Base-by-base conservation (phyloP, 2,888 invertebrate genomes). In the Epiblema foenella region DNA sequence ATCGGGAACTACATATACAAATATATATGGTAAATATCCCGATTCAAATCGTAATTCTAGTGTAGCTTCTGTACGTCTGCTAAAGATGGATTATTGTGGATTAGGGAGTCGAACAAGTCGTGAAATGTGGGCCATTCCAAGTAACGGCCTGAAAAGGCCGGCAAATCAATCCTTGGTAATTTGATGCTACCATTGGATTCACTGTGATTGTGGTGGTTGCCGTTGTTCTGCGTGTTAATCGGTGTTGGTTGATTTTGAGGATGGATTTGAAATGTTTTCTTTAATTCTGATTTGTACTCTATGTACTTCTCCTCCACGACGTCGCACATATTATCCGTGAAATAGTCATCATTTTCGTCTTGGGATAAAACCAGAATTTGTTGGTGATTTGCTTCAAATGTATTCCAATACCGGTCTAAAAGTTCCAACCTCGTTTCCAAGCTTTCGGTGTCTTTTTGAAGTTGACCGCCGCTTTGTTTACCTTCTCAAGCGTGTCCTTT, bases 61-160 rank as follows among this genome's bases (percentile, higher is more conserved):
- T n/a, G n/a, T n/a, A n/a, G n/a, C n/a, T n/a, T n/a, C n/a, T n/a
- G n/a, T n/a, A n/a, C n/a, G n/a, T n/a, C n/a, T n/a, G n/a, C n/a
- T n/a, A n/a, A n/a, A n/a, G n/a, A n/a, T n/a, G n/a, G n/a, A n/a
- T n/a, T n/a, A n/a, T n/a, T n/a, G n/a, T n/a, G n/a, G n/a, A n/a
- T n/a, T n/a, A n/a, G n/a, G n/a, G n/a, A n/a, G n/a, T n/a, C n/a
- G n/a, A n/a, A n/a, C n/a, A n/a, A n/a, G n/a, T n/a, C n/a, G n/a
- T n/a, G n/a, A n/a, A n/a, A n/a, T n/a, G n/a, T n/a, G n/a, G 62
- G 62, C 69, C 69, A 69, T 52, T 70, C 69, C 52, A 64, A 46
- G 64, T 70, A 70, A 17, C n/a, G 20, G 17, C 69, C 65, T 20
- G 70, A 66, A 66, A 39, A 54, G 8, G n/a, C n/a, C n/a, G n/a